Percentiles rank a stretch among this genome's conserved stretches.
These are phyloP conservation scores for Halcyon leucocephala DNA, from an alignment of 2,797 vertebrate genomes.

Conservation along the genomic window DNA sequence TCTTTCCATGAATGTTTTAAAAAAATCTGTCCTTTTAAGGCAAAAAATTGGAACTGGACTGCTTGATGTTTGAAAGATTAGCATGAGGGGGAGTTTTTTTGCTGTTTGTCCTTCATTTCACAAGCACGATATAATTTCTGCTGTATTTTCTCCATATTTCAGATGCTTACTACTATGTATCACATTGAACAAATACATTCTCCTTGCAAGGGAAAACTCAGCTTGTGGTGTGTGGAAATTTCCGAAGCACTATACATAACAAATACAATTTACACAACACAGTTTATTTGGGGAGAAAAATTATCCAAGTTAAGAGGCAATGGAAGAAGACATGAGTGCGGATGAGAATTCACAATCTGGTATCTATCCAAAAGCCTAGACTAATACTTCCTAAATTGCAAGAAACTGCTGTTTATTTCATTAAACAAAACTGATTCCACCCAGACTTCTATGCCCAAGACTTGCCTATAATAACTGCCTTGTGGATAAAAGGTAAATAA, in stretches of 20 bases:
- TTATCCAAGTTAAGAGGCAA: neutral
- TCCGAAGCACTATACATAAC: neutral
- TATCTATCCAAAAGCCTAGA: neutral
- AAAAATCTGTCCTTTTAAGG: neutral
- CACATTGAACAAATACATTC: neutral
- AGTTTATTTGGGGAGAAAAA: neutral
- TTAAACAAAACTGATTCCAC: slow-evolving; percentile 24
- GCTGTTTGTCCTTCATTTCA: slow-evolving; percentile 30
- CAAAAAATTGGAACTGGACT: neutral
- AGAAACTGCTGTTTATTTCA: neutral
- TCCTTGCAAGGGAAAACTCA: neutral
- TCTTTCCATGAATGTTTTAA: neutral
- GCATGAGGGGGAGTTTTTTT: neutral
- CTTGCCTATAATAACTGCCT: slow-evolving; percentile 10
- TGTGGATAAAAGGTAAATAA: neutral
- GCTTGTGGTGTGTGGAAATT: neutral
- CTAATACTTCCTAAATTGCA: neutral
- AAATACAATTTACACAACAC: neutral
- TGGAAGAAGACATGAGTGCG: neutral
- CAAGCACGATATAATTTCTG: slow-evolving; percentile 36
- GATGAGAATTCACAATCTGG: neutral
- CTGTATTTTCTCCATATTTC: slow-evolving; percentile 32
- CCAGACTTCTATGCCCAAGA: neutral
- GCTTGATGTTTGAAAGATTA: slow-evolving; percentile 33
- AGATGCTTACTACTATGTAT: slow-evolving; percentile 17